A percentile compares a stretch with the other conserved stretches of the same genome.
phyloP scores from a whole-genome alignment of 2,113 vertebrate genomes.

The Siphamia tubifer region DNA sequence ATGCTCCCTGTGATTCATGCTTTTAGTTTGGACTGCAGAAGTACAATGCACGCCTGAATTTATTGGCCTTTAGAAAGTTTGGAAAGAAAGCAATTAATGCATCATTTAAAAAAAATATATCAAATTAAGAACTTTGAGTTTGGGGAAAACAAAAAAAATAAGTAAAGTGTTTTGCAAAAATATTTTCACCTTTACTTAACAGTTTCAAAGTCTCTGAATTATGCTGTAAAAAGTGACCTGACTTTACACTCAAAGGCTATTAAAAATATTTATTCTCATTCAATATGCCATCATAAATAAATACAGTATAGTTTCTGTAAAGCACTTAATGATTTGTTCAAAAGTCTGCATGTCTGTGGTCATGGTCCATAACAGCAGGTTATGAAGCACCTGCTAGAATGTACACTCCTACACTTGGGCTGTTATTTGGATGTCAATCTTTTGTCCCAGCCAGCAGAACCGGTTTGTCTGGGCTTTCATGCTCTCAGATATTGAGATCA shows the following conservation, averaged over 20 bases:
- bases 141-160: too few species aligned
- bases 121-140: too few species aligned
- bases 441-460: slow-evolving; percentile 72
- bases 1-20: slow-evolving; percentile 15
- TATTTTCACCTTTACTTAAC: not conserved
- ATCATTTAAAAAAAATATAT: too few species aligned
- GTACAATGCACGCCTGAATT: too few species aligned
- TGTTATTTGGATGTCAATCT: slow-evolving; percentile 64
- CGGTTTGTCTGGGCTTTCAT: slow-evolving; percentile 63
- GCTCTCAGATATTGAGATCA: slow-evolving; percentile 56
- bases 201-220: too few species aligned
- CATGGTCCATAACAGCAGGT: not conserved
- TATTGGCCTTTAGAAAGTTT: too few species aligned
- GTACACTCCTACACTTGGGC: slow-evolving; percentile 44
- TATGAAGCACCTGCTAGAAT: slow-evolving; percentile 2
- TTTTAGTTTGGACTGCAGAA: too few species aligned
- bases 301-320: not conserved
- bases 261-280: too few species aligned
- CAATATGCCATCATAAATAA: not conserved
- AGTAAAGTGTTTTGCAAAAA: too few species aligned
- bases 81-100: too few species aligned
- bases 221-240: not conserved
- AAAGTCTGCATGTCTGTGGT: not conserved
- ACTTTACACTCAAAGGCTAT: too few species aligned
- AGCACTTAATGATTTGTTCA: not conserved